Conservation (phyloP, 2,113 vertebrate genomes). For the Irena cyanogastra region DNA sequence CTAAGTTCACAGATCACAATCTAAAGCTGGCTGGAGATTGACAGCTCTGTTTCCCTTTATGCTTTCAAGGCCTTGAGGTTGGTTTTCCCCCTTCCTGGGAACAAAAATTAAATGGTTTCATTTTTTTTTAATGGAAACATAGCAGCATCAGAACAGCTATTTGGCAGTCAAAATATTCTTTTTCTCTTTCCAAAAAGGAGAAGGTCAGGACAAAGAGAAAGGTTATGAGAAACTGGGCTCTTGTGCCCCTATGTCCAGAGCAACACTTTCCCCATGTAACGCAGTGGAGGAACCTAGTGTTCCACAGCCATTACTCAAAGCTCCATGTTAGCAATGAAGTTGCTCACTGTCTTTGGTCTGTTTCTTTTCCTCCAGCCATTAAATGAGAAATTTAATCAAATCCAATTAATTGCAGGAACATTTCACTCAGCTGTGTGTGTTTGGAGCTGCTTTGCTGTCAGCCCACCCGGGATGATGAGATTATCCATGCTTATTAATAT, state of each 20-base stretch:
- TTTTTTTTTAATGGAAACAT: background rate
- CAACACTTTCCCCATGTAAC: background rate
- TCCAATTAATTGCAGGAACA: conserved; percentile 19
- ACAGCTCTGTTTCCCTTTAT: background rate
- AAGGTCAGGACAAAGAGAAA: background rate
- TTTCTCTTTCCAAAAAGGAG: background rate
- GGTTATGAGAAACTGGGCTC: background rate
- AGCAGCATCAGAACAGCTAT: background rate
- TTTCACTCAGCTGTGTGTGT: background rate
- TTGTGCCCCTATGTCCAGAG: background rate
- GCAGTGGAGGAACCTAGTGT: background rate
- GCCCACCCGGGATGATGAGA: background rate
- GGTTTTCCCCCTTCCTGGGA: background rate
- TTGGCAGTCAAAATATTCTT: background rate
- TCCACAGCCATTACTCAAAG: background rate
- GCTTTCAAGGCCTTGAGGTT: background rate
- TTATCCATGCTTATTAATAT: conserved; percentile 25
- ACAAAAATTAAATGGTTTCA: background rate
- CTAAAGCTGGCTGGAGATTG: background rate
- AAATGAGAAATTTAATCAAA: conserved; percentile 32
- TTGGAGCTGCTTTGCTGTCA: conserved; percentile 5
- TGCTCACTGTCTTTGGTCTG: background rate
- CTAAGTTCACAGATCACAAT: background rate
- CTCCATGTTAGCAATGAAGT: background rate
- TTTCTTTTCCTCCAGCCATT: conserved; percentile 2